Evolutionary conservation across 2,888 invertebrate species (phyloP).

Genomic region (Diarsia mendica): DNA sequence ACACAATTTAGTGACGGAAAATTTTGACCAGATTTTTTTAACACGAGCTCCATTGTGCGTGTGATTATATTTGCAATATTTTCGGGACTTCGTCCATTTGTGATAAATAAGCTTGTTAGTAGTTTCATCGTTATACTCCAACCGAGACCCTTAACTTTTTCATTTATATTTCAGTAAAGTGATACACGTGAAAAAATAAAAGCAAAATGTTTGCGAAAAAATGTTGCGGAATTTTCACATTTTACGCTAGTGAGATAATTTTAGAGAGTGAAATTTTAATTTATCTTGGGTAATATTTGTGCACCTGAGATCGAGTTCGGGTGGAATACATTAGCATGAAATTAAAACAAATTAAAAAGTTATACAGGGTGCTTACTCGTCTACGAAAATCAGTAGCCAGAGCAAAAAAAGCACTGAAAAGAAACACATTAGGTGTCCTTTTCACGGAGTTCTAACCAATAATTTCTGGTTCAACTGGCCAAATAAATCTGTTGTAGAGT

Average conservation of each 20-base stretch:
- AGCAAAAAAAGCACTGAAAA: slow-evolving; percentile 59
- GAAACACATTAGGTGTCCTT: slow-evolving; percentile 70
- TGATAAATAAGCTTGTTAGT: slow-evolving; percentile 61
- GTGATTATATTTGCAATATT: slow-evolving; percentile 50
- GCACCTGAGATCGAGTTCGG: slow-evolving; percentile 32
- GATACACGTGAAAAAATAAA: slow-evolving; percentile 28
- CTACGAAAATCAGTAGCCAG: slow-evolving; percentile 40
- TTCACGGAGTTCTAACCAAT: slow-evolving; percentile 77
- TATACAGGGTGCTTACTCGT: slow-evolving; percentile 11
- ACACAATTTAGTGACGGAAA: slow-evolving; percentile 29
- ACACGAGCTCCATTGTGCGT: slow-evolving; percentile 24
- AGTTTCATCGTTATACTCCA: slow-evolving; percentile 38
- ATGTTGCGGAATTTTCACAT: slow-evolving; percentile 18
- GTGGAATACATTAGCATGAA: slow-evolving; percentile 42
- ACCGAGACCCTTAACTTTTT: slow-evolving; percentile 49
- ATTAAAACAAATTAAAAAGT: slow-evolving; percentile 42
- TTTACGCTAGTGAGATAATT: slow-evolving; percentile 42
- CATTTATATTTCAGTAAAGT: slow-evolving; percentile 43
- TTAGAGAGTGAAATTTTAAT: slow-evolving; percentile 28
- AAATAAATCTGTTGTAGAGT: slow-evolving; percentile 74
- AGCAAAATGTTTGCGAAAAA: slow-evolving; percentile 24
- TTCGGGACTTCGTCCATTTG: slow-evolving; percentile 40
- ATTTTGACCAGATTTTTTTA: slow-evolving; percentile 43
- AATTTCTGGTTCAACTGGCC: slow-evolving; percentile 78
- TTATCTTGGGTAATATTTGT: slow-evolving; percentile 26